phyloP scores from a whole-genome alignment of 2,797 vertebrate species.

The Remorina albescens region DNA sequence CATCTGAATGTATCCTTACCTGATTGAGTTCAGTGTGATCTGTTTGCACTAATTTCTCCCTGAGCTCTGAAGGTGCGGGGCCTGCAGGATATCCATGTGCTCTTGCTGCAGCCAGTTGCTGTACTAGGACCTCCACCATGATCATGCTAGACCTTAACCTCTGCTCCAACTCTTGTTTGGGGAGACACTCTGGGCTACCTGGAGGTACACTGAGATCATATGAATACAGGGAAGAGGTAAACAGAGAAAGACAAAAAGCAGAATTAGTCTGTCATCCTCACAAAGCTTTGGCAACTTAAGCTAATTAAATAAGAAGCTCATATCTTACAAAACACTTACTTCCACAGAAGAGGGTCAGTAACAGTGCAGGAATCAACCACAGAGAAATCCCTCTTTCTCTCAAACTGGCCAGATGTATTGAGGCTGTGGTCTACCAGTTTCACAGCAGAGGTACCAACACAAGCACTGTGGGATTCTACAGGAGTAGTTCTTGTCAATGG shows the following conservation, averaged over 20 bases:
- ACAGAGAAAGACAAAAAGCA: slow-evolving; percentile 2
- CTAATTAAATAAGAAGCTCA: slow-evolving; percentile 2
- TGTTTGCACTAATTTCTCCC: slow-evolving; percentile 89
- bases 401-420: slow-evolving; percentile 83
- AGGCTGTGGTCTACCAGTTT: slow-evolving; percentile 71
- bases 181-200: slow-evolving; percentile 83
- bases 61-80: slow-evolving; percentile 81
- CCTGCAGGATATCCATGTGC: slow-evolving; percentile 27
- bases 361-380: slow-evolving; percentile 79
- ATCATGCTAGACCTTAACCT: slow-evolving; percentile 89
- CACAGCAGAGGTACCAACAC: slow-evolving; percentile 76
- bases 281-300: not conserved
- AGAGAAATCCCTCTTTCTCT: slow-evolving; percentile 71
- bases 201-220: slow-evolving; percentile 80
- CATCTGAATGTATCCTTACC: slow-evolving; percentile 71
- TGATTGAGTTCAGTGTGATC: slow-evolving; percentile 81
- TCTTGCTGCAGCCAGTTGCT: slow-evolving; percentile 84
- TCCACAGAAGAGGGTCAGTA: slow-evolving; percentile 85
- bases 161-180: slow-evolving; percentile 88
- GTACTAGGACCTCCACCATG: slow-evolving; percentile 90
- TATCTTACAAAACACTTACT: slow-evolving; percentile 72
- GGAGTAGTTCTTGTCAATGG: slow-evolving; percentile 20
- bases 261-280: not conserved
- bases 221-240: slow-evolving; percentile 35
- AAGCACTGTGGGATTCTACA: slow-evolving; percentile 59